Base-by-base conservation (phyloP, 2,888 invertebrate species). In the Stenoptilia bipunctidactyla region DNA sequence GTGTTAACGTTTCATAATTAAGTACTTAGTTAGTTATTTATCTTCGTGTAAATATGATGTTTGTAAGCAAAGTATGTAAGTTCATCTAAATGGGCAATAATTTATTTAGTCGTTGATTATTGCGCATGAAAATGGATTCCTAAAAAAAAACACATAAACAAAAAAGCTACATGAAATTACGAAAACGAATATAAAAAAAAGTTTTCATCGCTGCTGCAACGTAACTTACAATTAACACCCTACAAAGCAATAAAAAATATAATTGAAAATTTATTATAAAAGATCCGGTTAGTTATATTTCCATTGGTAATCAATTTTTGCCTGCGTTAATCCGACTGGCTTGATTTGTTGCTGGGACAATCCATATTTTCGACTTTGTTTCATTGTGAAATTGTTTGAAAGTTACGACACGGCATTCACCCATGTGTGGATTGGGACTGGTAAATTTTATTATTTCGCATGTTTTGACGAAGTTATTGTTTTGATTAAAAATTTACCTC, bases 281-380 rank as follows among this genome's bases (percentile, higher is more conserved):
- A 30, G 12, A 9, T 4, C 30, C n/a, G n/a, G 30, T 12, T 30
- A n/a, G 20, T 20, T 20, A 8, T 20, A 5, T 30, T 30, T 30
- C 2, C 10, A 30, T 30, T 30, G 30, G 30, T 30, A 30, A 30
- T 30, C 30, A 30, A 30, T 30, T 30, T 30, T 12, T n/a, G 30
- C 30, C 30, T 20, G 30, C 9, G 30, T 30, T 30, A 30, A 30
- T 30, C 30, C 30, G 25, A n/a, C 25, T 9, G 12, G 30, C n/a
- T 30, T 30, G 30, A 30, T 30, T 30, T 30, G 30, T 30, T n/a
- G 30, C n/a, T 12, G n/a, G 30, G 30, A 30, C 30, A 12, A 30
- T 30, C 4, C 30, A 30, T 30, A 30, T 30, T 30, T 30, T 30
- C 30, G 30, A 30, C 30, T 30, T 30, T 30, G 4, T 10, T 10